Base-by-base conservation (phyloP, 2,797 vertebrate genomes). In the Parauchenoglanis ngamensis region DNA sequence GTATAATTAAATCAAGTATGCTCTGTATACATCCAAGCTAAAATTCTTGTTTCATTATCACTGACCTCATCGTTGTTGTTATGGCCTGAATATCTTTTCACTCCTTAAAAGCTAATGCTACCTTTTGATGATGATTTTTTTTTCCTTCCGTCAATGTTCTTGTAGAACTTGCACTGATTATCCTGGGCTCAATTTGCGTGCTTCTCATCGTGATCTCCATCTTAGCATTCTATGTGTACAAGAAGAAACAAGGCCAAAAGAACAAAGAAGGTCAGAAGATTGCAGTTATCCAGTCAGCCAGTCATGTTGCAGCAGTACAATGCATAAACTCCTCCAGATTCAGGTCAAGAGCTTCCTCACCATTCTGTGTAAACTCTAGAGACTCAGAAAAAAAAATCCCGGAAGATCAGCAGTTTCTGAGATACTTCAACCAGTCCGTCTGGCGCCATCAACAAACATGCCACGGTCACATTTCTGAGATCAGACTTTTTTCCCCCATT, bases 221-320 rank as follows among this genome's bases (percentile, higher is more conserved):
- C 86, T 11, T 75, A 7, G 7, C 4, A 1, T 65, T 25, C 21
- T 52, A 10, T 23, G 3, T 83, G 7, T 76, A 73, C 86, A 83
- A 25, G 79, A 86, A 67, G 72, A 87, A 10, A 44, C 72, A 83
- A 23, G 2, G 17, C 15, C 11, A 17, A 15, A 87, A 76, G 80
- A 83, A 56, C 23, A 56, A 70, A 70, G 35, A 15, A 72, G 67
- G 85, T 86, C 49, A 72, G 40, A 28, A 52, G n/a, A 8, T 57
- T 79, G 13, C 11, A n/a, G 10, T 75, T n/a, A 6, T 0, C 7
- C 7, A 77, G 2, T 28, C 15, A 46, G 3, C 5, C 25, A 76
- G 25, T 28, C 2, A 76, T 7, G 40, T 23, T 11, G 13, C 46
- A 76, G 6, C 46, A 52, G 73, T n/a, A 5, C 23, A 49, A 19